phyloP scores from a whole-genome alignment of 2,888 invertebrate genomes.

The Netelia fuscicornis region DNA sequence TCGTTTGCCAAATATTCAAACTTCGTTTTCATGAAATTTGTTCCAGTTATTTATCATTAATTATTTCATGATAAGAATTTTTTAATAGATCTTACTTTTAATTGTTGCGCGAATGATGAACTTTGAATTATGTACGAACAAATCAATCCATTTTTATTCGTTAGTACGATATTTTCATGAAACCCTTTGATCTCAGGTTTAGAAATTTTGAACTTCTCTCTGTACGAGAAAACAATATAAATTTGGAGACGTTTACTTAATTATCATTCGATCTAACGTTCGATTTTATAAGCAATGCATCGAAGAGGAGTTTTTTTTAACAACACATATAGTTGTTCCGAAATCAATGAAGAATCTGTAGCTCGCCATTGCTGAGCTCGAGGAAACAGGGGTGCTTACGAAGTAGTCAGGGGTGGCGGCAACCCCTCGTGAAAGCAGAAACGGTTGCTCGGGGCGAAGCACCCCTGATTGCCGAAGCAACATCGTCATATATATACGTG shows the following conservation, averaged over 20 bases:
- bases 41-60: too few species aligned
- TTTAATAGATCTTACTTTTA: too few species aligned
- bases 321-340: not conserved
- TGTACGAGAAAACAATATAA: too few species aligned
- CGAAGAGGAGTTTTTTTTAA: not conserved
- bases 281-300: not conserved
- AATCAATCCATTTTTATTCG: too few species aligned
- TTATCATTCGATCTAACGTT: not conserved
- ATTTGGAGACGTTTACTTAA: not conserved
- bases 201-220: too few species aligned
- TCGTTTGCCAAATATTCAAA: too few species aligned
- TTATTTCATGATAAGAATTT: too few species aligned
- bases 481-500: not conserved
- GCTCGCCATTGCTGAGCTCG: slow-evolving; percentile 48
- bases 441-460: slow-evolving; percentile 57
- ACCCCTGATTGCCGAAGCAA: slow-evolving; percentile 58
- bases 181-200: too few species aligned
- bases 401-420: slow-evolving; percentile 51
- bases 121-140: too few species aligned
- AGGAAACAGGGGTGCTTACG: slow-evolving; percentile 4
- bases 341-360: slow-evolving; percentile 10
- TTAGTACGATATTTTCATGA: too few species aligned
- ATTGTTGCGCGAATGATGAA: too few species aligned
- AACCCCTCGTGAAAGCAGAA: slow-evolving; percentile 47
- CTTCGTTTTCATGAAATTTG: too few species aligned